Conservation (phyloP, 2,113 vertebrate species). For the Deroptyus accipitrinus region DNA sequence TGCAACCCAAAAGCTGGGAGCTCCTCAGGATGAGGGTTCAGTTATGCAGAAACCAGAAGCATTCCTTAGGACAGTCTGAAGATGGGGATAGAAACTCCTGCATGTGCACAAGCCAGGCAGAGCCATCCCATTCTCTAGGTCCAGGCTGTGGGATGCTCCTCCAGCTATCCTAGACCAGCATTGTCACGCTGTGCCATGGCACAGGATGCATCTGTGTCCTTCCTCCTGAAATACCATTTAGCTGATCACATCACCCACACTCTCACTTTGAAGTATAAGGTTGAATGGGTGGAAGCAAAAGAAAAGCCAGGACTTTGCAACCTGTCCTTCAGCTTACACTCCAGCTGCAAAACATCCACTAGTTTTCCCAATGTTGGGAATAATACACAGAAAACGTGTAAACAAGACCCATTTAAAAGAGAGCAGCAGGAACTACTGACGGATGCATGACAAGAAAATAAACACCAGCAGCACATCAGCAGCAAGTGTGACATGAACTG, state of each 20-base stretch:
- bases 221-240: accelerated
- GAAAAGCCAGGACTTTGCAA: background rate
- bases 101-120: background rate
- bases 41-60: background rate
- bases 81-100: background rate
- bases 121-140: background rate
- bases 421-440: background rate
- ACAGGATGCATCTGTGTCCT: accelerated
- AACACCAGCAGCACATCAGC: background rate
- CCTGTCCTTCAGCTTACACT: background rate
- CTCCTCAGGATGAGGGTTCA: background rate
- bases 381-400: background rate
- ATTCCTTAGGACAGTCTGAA: background rate
- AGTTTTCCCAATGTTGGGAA: background rate
- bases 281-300: background rate
- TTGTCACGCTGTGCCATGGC: background rate
- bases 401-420: background rate
- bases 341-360: background rate
- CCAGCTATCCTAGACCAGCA: background rate
- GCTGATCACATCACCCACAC: background rate
- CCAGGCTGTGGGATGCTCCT: background rate
- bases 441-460: background rate
- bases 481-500: accelerated
- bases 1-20: background rate
- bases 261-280: background rate